Evolutionary conservation across 1,140 invertebrate genomes (phyloP), one percentile per base, ranked within the genome.

Genomic region (Globodera rostochiensis): DNA sequence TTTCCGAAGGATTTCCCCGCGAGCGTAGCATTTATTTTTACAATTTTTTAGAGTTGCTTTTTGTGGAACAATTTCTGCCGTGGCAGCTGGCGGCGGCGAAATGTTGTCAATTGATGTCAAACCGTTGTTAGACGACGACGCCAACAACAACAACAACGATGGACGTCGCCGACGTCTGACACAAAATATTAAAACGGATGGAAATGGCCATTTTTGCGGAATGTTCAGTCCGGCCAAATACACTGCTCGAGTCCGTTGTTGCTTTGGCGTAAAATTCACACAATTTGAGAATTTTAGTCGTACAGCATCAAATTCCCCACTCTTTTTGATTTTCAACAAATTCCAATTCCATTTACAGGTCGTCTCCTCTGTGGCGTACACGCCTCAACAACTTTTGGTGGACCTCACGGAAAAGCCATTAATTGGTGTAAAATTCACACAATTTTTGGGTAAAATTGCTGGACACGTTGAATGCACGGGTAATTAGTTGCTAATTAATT

Each of bases 401-500:
- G 53, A 83, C 49, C 11, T 77, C 15, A 49, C 11, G 7, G 46
- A 53, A 19, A 57, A 19, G 21, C 82, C 82, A 36, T 53, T 64
- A 15, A n/a, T 83, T 4, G 82, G 76, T 5, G n/a, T 83, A 45
- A 49, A 71, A 67, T 83, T 83, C 36, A 83, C 70, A 70, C 82
- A 83, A 50, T 81, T 84, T 45, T 74, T 76, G 57, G 82, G 53
- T 15, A 84, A 57, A 50, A 64, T 83, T 64, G 9, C 19, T 67
- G 82, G 82, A 67, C 67, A 15, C n/a, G 36, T 83, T 19, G 45
- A 79, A 46, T 83, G 82, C 45, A 53, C 84, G 19, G 71, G 71
- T 84, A 69, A 36, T 19, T 49, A 66, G 11, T 1, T 71, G 13
- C 13, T 71, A 71, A 4, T 71, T 3, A 71, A 71, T 15, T 0